Percentiles rank a stretch among this genome's conserved stretches.
phyloP scores from a whole-genome alignment of 1,140 invertebrate genomes.

The Samia ricini region DNA sequence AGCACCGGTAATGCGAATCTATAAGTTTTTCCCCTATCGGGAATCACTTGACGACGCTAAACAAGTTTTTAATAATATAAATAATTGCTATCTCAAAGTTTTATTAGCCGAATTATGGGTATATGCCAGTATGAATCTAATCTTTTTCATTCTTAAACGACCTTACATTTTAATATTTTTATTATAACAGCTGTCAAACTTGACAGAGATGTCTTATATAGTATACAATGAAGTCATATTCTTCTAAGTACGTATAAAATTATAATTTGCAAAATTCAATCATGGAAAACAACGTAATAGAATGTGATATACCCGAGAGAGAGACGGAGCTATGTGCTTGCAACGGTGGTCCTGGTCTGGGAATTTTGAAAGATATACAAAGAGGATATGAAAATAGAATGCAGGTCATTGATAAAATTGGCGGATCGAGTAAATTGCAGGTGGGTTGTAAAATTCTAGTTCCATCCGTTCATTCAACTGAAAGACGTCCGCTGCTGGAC shows the following conservation, averaged over 20 bases:
- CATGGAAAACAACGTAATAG: slow-evolving; percentile 34
- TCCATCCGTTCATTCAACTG: too few relatives aligned
- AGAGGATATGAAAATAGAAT: slow-evolving; percentile 43
- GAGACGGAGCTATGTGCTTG: slow-evolving; percentile 31
- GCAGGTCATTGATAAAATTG: slow-evolving; percentile 27
- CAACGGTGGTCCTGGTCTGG: slow-evolving; percentile 34
- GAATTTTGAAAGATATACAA: slow-evolving; percentile 44
- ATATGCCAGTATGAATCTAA: too few relatives aligned
- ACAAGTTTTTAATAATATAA: too few relatives aligned
- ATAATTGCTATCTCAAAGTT: too few relatives aligned
- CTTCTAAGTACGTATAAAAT: not conserved
- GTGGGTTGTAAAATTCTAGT: slow-evolving; percentile 1
- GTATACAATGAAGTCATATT: not conserved
- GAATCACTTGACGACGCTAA: too few relatives aligned
- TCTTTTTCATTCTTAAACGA: too few relatives aligned
- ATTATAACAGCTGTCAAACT: not conserved
- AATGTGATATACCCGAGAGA: slow-evolving; percentile 29
- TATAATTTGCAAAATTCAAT: not conserved
- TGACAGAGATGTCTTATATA: not conserved
- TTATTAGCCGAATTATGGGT: too few relatives aligned
- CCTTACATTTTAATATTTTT: not conserved
- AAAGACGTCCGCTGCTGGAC: too few relatives aligned
- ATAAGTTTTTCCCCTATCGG: too few relatives aligned
- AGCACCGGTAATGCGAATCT: too few relatives aligned
- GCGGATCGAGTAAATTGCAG: slow-evolving; percentile 15